These are phyloP conservation scores for Myopa testacea DNA, from an alignment of 2,888 invertebrate species.

Conservation along the genomic window DNA sequence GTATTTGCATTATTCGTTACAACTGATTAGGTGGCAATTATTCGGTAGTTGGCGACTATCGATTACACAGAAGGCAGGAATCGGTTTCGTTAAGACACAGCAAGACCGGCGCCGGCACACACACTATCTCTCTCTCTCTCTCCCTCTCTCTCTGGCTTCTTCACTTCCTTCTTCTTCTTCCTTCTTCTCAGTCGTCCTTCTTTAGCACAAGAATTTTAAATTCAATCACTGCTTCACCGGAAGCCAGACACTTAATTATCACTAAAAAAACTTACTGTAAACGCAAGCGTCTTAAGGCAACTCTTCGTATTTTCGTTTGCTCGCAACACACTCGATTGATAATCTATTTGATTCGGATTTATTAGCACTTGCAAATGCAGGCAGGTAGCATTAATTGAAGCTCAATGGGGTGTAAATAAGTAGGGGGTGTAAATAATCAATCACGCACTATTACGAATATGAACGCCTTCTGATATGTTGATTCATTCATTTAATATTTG, in stretches of 20 bases:
- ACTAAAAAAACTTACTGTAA: not conserved
- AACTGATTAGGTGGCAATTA: conserved; percentile 56
- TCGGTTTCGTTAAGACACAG: not conserved
- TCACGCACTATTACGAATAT: conserved; percentile 26
- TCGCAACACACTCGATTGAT: not conserved
- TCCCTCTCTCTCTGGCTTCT: not conserved
- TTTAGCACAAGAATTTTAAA: not conserved
- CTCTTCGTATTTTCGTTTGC: not conserved
- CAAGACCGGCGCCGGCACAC: no score
- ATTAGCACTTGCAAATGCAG: not conserved
- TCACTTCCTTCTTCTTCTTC: conserved; percentile 34
- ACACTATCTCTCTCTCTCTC: no score
- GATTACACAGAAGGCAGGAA: not conserved
- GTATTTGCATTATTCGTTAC: conserved; percentile 67
- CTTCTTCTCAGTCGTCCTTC: not conserved
- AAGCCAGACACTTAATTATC: conserved; percentile 25
- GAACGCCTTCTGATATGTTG: conserved; percentile 19
- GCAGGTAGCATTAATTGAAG: not conserved
- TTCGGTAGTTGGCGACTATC: conserved; percentile 46
- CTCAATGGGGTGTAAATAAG: conserved; percentile 41
- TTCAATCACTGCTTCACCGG: conserved; percentile 11
- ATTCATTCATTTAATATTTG: conserved; percentile 1
- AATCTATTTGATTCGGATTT: not conserved
- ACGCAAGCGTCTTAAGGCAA: conserved; percentile 15
- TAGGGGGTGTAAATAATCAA: conserved; percentile 31